phyloP scores from a whole-genome alignment of 2,113 vertebrate species.

The Ciconia stormi region DNA sequence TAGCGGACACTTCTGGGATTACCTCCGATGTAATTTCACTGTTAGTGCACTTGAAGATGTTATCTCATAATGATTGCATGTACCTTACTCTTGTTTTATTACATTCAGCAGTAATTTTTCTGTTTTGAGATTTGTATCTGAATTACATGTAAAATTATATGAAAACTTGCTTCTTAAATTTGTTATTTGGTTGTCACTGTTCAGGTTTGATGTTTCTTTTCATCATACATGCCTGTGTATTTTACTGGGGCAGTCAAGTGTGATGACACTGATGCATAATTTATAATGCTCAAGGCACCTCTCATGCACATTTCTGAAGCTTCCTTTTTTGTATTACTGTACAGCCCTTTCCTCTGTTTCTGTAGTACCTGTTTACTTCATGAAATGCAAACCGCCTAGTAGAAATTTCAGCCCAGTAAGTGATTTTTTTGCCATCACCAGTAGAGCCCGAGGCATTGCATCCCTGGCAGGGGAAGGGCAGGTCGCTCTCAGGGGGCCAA shows the following conservation, averaged over 20 bases:
- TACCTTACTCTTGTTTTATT: neutral
- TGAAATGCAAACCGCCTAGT: neutral
- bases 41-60: neutral
- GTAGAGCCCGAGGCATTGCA: neutral
- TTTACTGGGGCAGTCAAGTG: neutral
- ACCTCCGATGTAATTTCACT: neutral
- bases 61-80: neutral
- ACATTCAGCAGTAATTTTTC: neutral
- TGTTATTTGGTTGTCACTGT: neutral
- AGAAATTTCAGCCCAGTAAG: neutral
- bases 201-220: neutral
- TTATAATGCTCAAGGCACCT: neutral
- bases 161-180: neutral
- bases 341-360: neutral
- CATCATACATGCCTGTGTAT: neutral
- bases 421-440: neutral
- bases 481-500: neutral
- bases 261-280: neutral
- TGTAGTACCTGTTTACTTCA: neutral
- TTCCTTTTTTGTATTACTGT: neutral
- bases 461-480: neutral
- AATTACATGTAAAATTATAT: neutral
- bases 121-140: neutral
- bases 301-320: neutral
- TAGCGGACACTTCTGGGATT: neutral